phyloP scores from a whole-genome alignment of 2,888 invertebrate species.

The Sarcophaga subvicina region DNA sequence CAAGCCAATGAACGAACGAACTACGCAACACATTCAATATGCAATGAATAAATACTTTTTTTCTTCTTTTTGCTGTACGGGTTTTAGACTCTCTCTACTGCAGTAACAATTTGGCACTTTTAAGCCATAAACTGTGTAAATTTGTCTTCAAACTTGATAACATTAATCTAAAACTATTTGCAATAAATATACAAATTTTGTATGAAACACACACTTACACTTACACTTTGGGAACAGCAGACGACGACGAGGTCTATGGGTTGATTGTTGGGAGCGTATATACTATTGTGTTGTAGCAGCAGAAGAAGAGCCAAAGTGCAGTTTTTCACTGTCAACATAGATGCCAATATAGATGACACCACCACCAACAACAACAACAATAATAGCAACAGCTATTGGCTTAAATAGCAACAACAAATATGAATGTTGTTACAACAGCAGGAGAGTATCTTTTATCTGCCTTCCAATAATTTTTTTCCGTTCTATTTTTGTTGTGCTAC shows the following conservation, averaged over 20 bases:
- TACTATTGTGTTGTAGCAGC: background rate
- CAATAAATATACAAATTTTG: constrained; percentile 61
- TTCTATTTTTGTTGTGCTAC: background rate
- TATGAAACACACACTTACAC: constrained; percentile 15
- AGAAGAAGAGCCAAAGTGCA: constrained; percentile 31
- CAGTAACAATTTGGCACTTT: constrained; percentile 68
- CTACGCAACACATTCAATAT: constrained; percentile 35
- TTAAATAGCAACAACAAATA: constrained; percentile 27
- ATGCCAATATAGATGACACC: constrained; percentile 59
- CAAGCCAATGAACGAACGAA: constrained; percentile 16
- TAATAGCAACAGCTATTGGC: background rate
- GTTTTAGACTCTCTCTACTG: background rate
- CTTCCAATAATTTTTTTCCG: background rate
- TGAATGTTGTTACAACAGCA: constrained; percentile 34
- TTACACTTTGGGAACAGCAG: background rate
- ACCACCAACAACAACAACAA: background rate
- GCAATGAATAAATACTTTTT: constrained; percentile 45
- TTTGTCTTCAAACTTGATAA: constrained; percentile 67
- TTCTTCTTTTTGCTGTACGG: background rate
- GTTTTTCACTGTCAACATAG: constrained; percentile 60
- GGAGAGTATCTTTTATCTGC: constrained; percentile 1
- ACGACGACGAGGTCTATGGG: background rate
- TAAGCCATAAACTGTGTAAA: constrained; percentile 66
- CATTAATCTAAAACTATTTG: constrained; percentile 68
- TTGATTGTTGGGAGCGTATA: background rate